Evolutionary conservation across 2,888 invertebrate species (phyloP), one percentile per base, ranked within the genome.

Genomic region (Norana najaformis): DNA sequence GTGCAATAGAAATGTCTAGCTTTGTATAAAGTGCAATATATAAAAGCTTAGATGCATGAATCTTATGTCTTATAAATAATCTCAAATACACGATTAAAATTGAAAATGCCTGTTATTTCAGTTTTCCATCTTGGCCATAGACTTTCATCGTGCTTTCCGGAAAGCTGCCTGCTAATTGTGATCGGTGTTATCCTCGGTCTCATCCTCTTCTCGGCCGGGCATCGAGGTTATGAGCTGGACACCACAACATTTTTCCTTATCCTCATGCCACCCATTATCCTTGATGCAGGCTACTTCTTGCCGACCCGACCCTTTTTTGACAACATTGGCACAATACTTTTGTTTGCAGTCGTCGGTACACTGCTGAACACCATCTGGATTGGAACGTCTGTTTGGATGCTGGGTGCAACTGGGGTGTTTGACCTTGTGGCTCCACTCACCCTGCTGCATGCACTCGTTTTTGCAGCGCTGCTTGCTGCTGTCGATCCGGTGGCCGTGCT

Each of bases 231-330:
- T 91, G 97, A 98, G 0, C 96, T 99, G 90, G 98, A 98, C 2
- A 98, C 99, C 0, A 97, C 98, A 95, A 97, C 97, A 30, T 99
- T 99, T 96, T 99, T 94, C 92, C 93, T 94, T 89, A 94, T 99
- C 96, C 96, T 99, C 92, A 98, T 99, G 93, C 99, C 99, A 23
- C 99, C 99, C 83, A 99, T 99, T 93, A 99, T 99, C 93, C 96
- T 99, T 94, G 99, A 99, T 94, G 99, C 99, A 14, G 99, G 99
- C n/a, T 99, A 99, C 95, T 98, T 95, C 98, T 98, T 83, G 98
- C 98, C 95, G 96, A 98, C 98, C 95, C 96, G 99, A 93, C 96
- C 98, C 93, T 99, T 99, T 96, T 99, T 99, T 95, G 99, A 99
- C 95, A 98, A 99, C 95, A 96, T 99, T 92, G 98, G 99, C 93